These are phyloP conservation scores for Chrosomus eos DNA, from an alignment of 2,797 vertebrate genomes.

Conservation along the genomic window DNA sequence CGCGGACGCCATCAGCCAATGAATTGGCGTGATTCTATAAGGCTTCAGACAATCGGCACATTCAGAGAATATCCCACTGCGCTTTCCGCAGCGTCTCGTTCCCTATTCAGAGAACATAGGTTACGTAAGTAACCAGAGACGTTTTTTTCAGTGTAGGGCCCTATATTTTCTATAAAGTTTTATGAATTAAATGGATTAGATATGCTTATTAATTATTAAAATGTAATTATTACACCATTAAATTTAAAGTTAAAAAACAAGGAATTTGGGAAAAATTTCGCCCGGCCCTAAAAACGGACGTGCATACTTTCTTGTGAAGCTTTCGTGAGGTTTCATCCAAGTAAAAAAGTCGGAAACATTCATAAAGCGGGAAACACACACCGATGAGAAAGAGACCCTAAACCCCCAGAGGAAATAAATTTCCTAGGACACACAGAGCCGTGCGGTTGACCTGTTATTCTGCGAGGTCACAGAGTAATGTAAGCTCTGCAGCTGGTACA, in stretches of 20 bases:
- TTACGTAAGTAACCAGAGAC: too few relatives aligned
- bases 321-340: background rate
- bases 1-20: too few relatives aligned
- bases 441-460: conserved; percentile 57
- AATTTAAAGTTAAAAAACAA: background rate
- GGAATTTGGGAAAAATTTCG: background rate
- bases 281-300: background rate
- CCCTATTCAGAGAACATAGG: too few relatives aligned
- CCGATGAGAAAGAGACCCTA: conserved; percentile 14
- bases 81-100: too few relatives aligned
- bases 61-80: too few relatives aligned
- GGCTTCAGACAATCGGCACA: too few relatives aligned
- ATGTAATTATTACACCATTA: background rate
- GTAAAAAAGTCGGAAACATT: conserved; percentile 3
- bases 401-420: conserved; percentile 48
- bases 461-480: conserved; percentile 58
- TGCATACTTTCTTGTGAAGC: conserved; percentile 12
- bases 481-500: conserved; percentile 61
- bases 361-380: conserved; percentile 40
- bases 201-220: background rate
- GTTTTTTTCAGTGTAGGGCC: background rate
- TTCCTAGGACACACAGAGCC: conserved; percentile 52
- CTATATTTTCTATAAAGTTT: background rate
- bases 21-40: too few relatives aligned
- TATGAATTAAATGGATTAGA: background rate